Conservation (phyloP, 1,140 invertebrate species). For the Megathymus violae region DNA sequence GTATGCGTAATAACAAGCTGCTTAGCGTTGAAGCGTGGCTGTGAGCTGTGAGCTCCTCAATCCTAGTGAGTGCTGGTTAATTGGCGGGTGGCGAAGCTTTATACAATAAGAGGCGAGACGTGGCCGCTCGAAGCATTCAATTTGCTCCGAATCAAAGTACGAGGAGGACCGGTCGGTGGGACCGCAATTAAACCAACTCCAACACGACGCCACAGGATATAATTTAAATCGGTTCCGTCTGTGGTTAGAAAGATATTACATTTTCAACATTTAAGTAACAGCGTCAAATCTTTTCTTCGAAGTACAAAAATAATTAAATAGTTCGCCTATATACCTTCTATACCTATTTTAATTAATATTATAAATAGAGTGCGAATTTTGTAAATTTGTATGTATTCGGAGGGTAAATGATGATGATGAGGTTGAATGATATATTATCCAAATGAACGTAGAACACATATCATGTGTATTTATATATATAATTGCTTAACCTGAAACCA, state of each 20-base stretch:
- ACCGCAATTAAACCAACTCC: slow-evolving; percentile 64
- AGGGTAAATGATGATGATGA: too few species aligned
- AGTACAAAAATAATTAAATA: neutral
- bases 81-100: slow-evolving; percentile 54
- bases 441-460: too few species aligned
- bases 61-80: slow-evolving; percentile 54
- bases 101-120: slow-evolving; percentile 58
- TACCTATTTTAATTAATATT: too few species aligned
- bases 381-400: too few species aligned
- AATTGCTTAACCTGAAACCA: too few species aligned
- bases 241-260: too few species aligned
- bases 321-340: neutral
- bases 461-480: too few species aligned
- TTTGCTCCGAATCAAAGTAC: slow-evolving; percentile 66
- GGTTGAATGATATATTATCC: too few species aligned
- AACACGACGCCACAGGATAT: slow-evolving; percentile 54
- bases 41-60: slow-evolving; percentile 48
- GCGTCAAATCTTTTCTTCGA: too few species aligned
- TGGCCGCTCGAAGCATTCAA: slow-evolving; percentile 60
- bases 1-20: slow-evolving; percentile 47
- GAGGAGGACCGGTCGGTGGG: slow-evolving; percentile 42
- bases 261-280: too few species aligned
- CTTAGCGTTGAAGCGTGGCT: slow-evolving; percentile 44
- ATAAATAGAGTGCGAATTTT: too few species aligned
- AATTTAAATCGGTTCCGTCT: too few species aligned